Evolutionary conservation across 2,888 invertebrate genomes (phyloP), one percentile per base, ranked within the genome.

Genomic region (Lampropteryx suffumata): DNA sequence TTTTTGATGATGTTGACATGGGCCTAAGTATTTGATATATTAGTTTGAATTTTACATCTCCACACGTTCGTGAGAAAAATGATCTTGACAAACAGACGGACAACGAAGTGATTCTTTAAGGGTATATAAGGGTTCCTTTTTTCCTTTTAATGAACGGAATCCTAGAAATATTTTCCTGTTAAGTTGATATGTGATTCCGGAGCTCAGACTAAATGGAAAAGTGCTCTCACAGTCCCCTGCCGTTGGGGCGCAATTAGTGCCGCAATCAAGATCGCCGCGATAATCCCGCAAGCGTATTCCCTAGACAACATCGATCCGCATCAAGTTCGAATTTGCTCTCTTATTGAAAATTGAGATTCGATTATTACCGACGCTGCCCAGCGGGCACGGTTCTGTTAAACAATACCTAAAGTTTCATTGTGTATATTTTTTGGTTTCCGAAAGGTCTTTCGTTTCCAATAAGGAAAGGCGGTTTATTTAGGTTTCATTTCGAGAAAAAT

Each of bases 221-320:
- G 43, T 56, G 52, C 52, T 51, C 50, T 50, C 49, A 35, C 21
- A 50, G 44, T 55, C 57, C 55, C 40, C 45, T 33, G 55, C 40
- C 49, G 44, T 52, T 67, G 65, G 67, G 58, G 65, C 64, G 69
- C 76, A 83, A 82, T 84, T 82, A 82, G 78, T 69, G 67, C 67
- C 62, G 69, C 73, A 78, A 79, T 80, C 78, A 78, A 78, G 78
- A 79, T 79, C 71, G 65, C 65, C 65, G 59, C 71, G 70, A 70
- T 79, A 77, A 78, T 78, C 73, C 70, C 53, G 63, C 68, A 59
- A 70, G 61, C 65, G 71, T 69, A 59, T 72, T 74, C 75, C 73
- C 74, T 24, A 50, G 57, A 47, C 52, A 47, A 40, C 47, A 43
- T 55, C 56, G 59, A 52, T 57, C 44, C 54, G 46, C 36, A 51